Percentiles rank a stretch among this genome's conserved stretches.
Evolutionary conservation across 2,113 vertebrate genomes (phyloP).

Genomic region (Grallaria varia): DNA sequence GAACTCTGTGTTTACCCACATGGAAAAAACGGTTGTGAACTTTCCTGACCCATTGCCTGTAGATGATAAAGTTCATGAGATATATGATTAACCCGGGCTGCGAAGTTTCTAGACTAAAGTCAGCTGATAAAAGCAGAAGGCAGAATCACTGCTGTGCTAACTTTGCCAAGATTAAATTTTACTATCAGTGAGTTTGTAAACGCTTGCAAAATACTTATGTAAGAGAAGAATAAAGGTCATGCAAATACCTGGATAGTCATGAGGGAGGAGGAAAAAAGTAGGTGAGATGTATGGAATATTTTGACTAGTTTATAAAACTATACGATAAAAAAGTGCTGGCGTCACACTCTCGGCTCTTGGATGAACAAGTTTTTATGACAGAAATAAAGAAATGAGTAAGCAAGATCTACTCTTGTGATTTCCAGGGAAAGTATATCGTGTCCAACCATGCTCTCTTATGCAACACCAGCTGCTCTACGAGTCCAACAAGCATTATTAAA

Average conservation of each 20-base stretch:
- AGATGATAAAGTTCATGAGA: not conserved
- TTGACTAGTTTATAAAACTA: not conserved
- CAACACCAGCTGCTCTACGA: not conserved
- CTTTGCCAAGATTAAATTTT: constrained; percentile 18
- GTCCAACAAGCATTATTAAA: not conserved
- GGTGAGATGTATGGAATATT: not conserved
- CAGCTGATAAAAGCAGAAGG: constrained; percentile 26
- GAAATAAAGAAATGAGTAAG: not conserved
- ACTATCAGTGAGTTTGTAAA: not conserved
- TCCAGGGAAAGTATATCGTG: not conserved
- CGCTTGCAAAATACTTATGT: not conserved
- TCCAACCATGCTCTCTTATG: not conserved
- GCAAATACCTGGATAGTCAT: not conserved
- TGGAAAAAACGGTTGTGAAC: not conserved
- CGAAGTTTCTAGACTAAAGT: not conserved
- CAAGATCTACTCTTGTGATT: not conserved
- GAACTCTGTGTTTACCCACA: not conserved
- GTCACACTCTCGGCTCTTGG: not conserved
- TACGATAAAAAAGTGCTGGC: not conserved
- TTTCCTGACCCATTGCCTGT: not conserved
- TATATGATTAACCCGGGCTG: not conserved
- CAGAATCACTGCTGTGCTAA: not conserved
- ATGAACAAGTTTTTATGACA: not conserved
- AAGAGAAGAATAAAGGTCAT: constrained; percentile 14
- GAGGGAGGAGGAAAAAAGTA: not conserved